Percentiles rank a stretch among this genome's conserved stretches.
Conservation (phyloP, 1,140 invertebrate species). For the Luehdorfia chinensis region DNA sequence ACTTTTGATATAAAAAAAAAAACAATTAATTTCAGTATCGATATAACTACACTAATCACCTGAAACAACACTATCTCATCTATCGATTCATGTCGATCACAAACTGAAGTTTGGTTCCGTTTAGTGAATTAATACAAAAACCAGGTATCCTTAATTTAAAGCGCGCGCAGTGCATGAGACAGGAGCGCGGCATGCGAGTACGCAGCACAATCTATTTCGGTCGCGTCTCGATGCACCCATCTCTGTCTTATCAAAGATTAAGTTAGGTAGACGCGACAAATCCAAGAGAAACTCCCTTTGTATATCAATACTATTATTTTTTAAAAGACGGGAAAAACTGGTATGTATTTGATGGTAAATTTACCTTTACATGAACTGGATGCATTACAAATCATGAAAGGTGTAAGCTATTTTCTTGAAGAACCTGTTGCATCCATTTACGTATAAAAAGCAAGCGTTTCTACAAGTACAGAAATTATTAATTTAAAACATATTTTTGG, state of each 20-base stretch:
- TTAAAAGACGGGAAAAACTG: too few relatives aligned
- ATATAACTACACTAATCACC: not conserved
- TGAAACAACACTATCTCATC: not conserved
- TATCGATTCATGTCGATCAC: constrained; percentile 3
- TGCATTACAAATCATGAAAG: too few relatives aligned
- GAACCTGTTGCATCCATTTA: too few relatives aligned
- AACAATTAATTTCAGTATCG: constrained; percentile 15
- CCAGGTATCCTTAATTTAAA: constrained; percentile 38
- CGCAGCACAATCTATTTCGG: constrained; percentile 56
- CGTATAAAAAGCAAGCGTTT: too few relatives aligned
- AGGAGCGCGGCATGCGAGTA: constrained; percentile 40
- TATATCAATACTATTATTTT: too few relatives aligned
- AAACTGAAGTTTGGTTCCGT: constrained; percentile 20
- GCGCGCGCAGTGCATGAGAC: constrained; percentile 33
- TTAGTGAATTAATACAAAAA: constrained; percentile 32
- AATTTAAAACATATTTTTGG: too few relatives aligned
- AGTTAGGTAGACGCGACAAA: constrained; percentile 13
- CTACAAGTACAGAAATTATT: too few relatives aligned
- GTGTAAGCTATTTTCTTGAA: too few relatives aligned
- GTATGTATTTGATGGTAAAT: too few relatives aligned
- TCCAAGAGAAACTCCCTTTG: not conserved
- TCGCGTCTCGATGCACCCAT: constrained; percentile 40
- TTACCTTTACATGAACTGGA: too few relatives aligned
- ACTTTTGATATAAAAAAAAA: constrained; percentile 31
- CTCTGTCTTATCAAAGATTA: constrained; percentile 57